A percentile compares a stretch with the other conserved stretches of the same genome.
Conservation (phyloP, 2,888 invertebrate genomes). For the Sesamia inferens region DNA sequence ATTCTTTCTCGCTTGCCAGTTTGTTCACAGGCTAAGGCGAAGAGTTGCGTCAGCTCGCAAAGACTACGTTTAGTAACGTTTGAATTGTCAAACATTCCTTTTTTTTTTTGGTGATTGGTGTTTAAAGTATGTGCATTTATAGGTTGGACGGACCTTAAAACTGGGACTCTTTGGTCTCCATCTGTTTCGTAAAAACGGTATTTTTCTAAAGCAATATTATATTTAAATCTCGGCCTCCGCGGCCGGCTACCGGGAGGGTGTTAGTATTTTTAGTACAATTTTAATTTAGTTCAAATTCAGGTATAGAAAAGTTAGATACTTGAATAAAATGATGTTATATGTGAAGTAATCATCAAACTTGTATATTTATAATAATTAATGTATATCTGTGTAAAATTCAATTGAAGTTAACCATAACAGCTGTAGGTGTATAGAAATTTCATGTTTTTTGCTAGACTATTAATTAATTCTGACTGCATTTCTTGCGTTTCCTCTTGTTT, state of each 20-base stretch:
- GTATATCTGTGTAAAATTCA: slow-evolving; percentile 79
- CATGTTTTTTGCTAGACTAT: slow-evolving; percentile 69
- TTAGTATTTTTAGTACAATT: slow-evolving; percentile 87
- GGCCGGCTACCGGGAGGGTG: slow-evolving; percentile 69
- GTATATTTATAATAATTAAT: slow-evolving; percentile 76
- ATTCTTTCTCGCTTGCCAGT: slow-evolving; percentile 85
- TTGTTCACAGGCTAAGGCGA: slow-evolving; percentile 82
- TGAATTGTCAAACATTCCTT: slow-evolving; percentile 76
- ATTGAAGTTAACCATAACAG: slow-evolving; percentile 66
- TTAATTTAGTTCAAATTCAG: slow-evolving; percentile 82
- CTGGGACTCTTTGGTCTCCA: slow-evolving; percentile 62
- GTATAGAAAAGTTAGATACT: slow-evolving; percentile 76
- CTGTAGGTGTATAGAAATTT: slow-evolving; percentile 72
- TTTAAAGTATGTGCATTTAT: slow-evolving; percentile 80
- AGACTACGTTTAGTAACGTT: slow-evolving; percentile 63
- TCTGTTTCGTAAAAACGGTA: slow-evolving; percentile 66
- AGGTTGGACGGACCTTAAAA: slow-evolving; percentile 53
- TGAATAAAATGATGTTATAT: slow-evolving; percentile 70
- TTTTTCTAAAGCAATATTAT: slow-evolving; percentile 76
- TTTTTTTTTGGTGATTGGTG: slow-evolving; percentile 79
- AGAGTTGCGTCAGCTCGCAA: slow-evolving; percentile 66
- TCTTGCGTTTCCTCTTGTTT: slow-evolving; percentile 72
- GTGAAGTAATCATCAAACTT: slow-evolving; percentile 68
- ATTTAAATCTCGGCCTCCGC: slow-evolving; percentile 68
- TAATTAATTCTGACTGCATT: slow-evolving; percentile 74